Percentiles rank a stretch among this genome's conserved stretches.
Evolutionary conservation across 2,888 invertebrate species (phyloP).

Genomic region (Augiades crinisus): DNA sequence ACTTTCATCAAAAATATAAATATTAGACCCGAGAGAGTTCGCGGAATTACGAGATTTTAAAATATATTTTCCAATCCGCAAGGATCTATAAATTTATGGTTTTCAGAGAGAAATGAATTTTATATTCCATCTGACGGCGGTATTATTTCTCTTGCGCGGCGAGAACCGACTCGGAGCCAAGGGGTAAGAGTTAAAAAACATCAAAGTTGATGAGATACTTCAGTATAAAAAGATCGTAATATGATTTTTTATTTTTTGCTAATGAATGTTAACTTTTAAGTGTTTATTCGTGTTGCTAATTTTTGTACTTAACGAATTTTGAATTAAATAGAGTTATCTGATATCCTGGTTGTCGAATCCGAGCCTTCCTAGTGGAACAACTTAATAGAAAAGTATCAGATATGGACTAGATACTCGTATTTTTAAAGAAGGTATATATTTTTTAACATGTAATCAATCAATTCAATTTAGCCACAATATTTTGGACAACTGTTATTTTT

Average conservation of each 20-base stretch:
- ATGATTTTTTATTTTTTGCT: not conserved
- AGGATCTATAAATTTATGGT: not conserved
- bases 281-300: not conserved
- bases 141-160: slow-evolving; percentile 2
- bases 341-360: too few species aligned
- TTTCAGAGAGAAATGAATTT: slow-evolving; percentile 1
- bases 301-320: not conserved
- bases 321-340: too few species aligned
- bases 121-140: slow-evolving; percentile 2
- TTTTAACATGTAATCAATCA: too few species aligned
- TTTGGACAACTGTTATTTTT: too few species aligned
- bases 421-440: too few species aligned
- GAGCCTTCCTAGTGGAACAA: too few species aligned
- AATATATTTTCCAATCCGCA: not conserved
- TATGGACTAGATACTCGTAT: too few species aligned
- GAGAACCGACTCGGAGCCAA: not conserved
- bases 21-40: not conserved
- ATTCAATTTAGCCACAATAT: too few species aligned
- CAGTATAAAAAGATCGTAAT: not conserved
- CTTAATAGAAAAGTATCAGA: too few species aligned
- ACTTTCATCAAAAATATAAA: slow-evolving; percentile 7
- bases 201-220: not conserved
- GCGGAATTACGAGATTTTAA: not conserved
- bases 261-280: not conserved
- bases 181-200: not conserved